phyloP scores from a whole-genome alignment of 2,888 invertebrate species.

The Rhingia campestris region DNA sequence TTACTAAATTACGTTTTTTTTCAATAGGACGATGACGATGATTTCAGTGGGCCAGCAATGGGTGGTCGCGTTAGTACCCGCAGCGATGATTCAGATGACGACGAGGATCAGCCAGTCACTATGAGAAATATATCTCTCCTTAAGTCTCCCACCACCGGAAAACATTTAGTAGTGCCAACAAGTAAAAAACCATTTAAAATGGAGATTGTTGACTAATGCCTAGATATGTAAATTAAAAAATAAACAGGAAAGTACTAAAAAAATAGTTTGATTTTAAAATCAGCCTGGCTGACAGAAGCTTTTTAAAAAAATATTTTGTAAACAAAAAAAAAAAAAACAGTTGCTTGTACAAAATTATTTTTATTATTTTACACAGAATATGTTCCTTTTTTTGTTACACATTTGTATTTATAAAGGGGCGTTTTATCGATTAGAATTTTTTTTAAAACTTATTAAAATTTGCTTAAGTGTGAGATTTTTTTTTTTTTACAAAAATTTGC shows the following conservation, averaged over 20 bases:
- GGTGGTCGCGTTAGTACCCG: conserved; percentile 82
- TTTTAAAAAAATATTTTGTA: not conserved
- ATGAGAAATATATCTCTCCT: conserved; percentile 80
- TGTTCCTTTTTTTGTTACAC: conserved; percentile 45
- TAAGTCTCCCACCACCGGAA: conserved; percentile 77
- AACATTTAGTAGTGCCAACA: conserved; percentile 82
- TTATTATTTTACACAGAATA: conserved; percentile 1
- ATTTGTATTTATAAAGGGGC: conserved; percentile 39
- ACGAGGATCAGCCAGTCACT: conserved; percentile 83
- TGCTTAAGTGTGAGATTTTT: conserved; percentile 9
- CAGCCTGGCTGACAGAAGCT: conserved; percentile 19
- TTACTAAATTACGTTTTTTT: not conserved
- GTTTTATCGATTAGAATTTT: conserved; percentile 32
- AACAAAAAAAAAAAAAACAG: conserved; percentile 2
- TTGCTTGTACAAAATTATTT: conserved; percentile 37
- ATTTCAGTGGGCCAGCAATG: conserved; percentile 82
- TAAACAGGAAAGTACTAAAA: conserved; percentile 8
- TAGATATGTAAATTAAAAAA: conserved; percentile 33
- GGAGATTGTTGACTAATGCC: conserved; percentile 85
- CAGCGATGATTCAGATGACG: conserved; percentile 82
- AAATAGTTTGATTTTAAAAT: conserved; percentile 27
- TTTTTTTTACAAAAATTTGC: conserved; percentile 7
- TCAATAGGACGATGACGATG: conserved; percentile 82
- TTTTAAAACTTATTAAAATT: not conserved
- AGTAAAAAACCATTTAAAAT: conserved; percentile 84